Evolutionary conservation across 2,888 invertebrate species (phyloP).

Genomic region (Geophilus truncorum): DNA sequence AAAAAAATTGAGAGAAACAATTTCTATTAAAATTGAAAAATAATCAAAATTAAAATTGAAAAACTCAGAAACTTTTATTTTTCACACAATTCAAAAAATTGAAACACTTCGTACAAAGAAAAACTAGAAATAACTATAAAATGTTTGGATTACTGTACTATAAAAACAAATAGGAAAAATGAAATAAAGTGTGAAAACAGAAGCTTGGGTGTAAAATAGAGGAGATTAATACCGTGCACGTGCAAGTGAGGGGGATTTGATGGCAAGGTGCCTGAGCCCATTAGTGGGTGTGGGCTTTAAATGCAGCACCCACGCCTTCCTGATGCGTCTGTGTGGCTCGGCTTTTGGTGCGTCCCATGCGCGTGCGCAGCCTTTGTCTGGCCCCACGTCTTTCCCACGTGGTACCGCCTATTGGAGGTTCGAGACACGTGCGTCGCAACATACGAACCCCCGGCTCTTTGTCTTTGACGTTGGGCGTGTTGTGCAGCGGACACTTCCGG

Average conservation of each 20-base stretch:
- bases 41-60: too few species aligned
- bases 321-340: not conserved
- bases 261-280: conserved; percentile 8
- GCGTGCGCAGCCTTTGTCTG: not conserved
- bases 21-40: too few species aligned
- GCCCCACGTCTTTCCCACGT: conserved; percentile 13
- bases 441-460: not conserved
- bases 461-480: conserved; percentile 1
- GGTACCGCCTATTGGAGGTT: not conserved
- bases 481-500: conserved; percentile 16
- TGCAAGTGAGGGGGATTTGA: not conserved
- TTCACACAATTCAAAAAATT: too few species aligned
- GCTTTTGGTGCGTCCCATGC: conserved; percentile 16
- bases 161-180: too few species aligned
- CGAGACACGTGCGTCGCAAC: not conserved
- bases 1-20: too few species aligned
- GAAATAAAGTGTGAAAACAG: not conserved
- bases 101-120: too few species aligned
- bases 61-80: too few species aligned
- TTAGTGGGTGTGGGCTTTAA: not conserved
- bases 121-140: too few species aligned
- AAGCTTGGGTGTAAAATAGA: not conserved
- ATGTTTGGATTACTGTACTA: too few species aligned
- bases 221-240: not conserved
- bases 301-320: not conserved